phyloP scores from a whole-genome alignment of 2,888 invertebrate species.

The Teleogryllus oceanicus region DNA sequence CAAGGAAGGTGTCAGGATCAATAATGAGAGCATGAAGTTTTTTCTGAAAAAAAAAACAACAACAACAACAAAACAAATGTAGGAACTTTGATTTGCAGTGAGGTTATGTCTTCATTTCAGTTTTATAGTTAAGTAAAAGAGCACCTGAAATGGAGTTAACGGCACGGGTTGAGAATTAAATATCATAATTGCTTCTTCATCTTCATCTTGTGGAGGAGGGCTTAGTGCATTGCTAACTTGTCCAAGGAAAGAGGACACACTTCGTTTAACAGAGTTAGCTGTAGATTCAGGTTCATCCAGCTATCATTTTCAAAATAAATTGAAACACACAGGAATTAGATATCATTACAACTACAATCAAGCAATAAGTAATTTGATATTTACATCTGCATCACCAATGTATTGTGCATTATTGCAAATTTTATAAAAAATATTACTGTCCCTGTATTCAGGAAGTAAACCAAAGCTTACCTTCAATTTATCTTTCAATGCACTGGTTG shows the following conservation, averaged over 20 bases:
- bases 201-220: constrained; percentile 65
- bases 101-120: background rate
- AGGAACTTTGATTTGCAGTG: background rate
- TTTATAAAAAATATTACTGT: background rate
- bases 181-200: constrained; percentile 65
- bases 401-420: background rate
- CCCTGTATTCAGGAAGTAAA: background rate
- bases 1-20: constrained; percentile 69
- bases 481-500: constrained; percentile 64
- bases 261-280: constrained; percentile 67
- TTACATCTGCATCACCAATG: background rate
- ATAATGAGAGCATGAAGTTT: constrained; percentile 66
- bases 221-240: constrained; percentile 68
- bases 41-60: constrained; percentile 43
- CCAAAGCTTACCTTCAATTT: constrained; percentile 58
- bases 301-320: constrained; percentile 48
- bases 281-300: constrained; percentile 69
- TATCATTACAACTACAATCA: background rate
- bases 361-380: background rate
- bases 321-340: background rate
- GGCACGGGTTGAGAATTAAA: constrained; percentile 66
- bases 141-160: constrained; percentile 59
- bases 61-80: background rate
- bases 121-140: background rate
- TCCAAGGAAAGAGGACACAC: constrained; percentile 66